These are phyloP conservation scores for Melipona quadrifasciata DNA, from an alignment of 1,140 invertebrate genomes.

Conservation along the genomic window DNA sequence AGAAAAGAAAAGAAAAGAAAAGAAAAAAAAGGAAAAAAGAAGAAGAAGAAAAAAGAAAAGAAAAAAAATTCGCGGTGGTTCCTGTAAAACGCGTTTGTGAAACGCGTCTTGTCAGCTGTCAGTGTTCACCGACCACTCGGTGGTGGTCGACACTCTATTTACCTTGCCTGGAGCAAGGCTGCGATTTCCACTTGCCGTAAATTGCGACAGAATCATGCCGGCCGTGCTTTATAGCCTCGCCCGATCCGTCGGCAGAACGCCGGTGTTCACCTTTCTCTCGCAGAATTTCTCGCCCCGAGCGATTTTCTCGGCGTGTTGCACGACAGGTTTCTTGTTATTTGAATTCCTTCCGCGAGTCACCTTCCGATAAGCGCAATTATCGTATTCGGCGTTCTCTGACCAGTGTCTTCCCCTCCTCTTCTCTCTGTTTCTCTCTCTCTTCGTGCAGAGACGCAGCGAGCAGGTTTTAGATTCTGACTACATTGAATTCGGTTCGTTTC, in stretches of 20 bases:
- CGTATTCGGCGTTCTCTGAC: neutral
- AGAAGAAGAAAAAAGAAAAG: too few relatives aligned
- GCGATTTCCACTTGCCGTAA: conserved; percentile 72
- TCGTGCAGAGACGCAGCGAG: neutral
- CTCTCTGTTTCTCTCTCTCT: neutral
- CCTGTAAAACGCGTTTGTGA: conserved; percentile 20
- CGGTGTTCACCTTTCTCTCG: conserved; percentile 71
- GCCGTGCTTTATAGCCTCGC: conserved; percentile 51
- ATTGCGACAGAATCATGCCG: conserved; percentile 70
- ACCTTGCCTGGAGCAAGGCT: conserved; percentile 79
- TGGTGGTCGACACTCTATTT: conserved; percentile 67
- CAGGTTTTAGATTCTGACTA: too few relatives aligned
- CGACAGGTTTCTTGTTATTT: conserved; percentile 53
- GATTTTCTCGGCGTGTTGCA: conserved; percentile 57
- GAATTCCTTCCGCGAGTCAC: conserved; percentile 50
- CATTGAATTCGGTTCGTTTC: too few relatives aligned
- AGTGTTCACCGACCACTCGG: conserved; percentile 9
- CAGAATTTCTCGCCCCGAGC: conserved; percentile 71
- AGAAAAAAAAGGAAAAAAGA: too few relatives aligned
- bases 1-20: too few relatives aligned
- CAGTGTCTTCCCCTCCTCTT: neutral
- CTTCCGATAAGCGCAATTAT: conserved; percentile 40
- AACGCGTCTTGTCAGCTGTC: conserved; percentile 39
- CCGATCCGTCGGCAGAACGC: conserved; percentile 40
- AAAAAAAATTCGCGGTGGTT: neutral